Evolutionary conservation across 2,113 vertebrate genomes (phyloP), one percentile per base, ranked within the genome.

Genomic region (Coregonus clupeaformis): DNA sequence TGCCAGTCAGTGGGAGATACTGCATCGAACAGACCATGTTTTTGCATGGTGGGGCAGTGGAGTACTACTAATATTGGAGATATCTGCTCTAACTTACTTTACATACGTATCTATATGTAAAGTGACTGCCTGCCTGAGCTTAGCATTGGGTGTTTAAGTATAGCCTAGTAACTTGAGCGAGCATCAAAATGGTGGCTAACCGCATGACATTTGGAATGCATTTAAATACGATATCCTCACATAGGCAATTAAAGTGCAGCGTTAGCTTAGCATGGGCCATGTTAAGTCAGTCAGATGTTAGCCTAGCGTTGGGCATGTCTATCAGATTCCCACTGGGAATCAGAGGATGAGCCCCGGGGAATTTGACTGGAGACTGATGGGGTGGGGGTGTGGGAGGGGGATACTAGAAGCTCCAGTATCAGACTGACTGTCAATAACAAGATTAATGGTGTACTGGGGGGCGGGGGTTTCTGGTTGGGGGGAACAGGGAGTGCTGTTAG

Each of bases 371-470:
- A 73, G 78, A 80, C 72, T 72, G 86, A 78, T 81, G 82, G 77
- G 36, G 80, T 86, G 90, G 85, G 90, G 82, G 74, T 76, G 4
- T 3, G 14, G 49, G 49, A 4, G 49, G 14, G 49, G 1, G 12
- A 3, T 3, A 1, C 0, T 49, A 49, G 49, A 52, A 52, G 49
- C 49, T 52, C 49, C 3, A 3, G 49, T 52, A 52, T 52, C 49
- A 52, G 49, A 52, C 49, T 78, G 0, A 0, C 87, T 91, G 92
- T 92, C 93, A 91, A 91, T 92, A 94, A 90, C 83, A 93, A 89
- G 91, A 93, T 93, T 91, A 91, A 92, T 92, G 86, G 90, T 85
- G 78, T 93, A 90, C 93, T 82, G 86, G 84, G 11, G 81, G 86
- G 82, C 5, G 5, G 9, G 42, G 42, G 42, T 45, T 18, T 52